Evolutionary conservation across 2,113 vertebrate genomes (phyloP), one percentile per base, ranked within the genome.

Genomic region (Nansenia antarctica): DNA sequence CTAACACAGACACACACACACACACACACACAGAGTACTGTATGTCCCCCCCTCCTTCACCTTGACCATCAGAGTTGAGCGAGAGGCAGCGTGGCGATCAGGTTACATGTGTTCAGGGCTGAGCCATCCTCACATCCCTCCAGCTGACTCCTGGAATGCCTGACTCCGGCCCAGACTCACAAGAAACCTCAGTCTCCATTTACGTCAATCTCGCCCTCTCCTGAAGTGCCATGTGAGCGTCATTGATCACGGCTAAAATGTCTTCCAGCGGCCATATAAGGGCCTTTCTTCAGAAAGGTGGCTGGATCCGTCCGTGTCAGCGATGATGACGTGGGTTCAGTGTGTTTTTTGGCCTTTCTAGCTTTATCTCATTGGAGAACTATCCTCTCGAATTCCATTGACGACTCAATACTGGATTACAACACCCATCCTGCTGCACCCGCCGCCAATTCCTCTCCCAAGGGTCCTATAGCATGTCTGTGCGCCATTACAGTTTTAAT

Each of bases 81-180:
- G 69, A 82, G 64, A 78, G 65, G n/a, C n/a, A 18, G 57, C 68
- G 58, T 55, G 52, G 74, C 84, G n/a, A 88, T 89, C 84, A 73
- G 31, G 12, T 88, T 88, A 85, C 88, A 26, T n/a, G 53, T 79
- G 47, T 67, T 70, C 24, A 62, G 70, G 74, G 60, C 57, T 62
- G 85, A 76, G 35, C 49, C 62, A 70, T 83, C 67, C 24, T 81
- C 67, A 83, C 78, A 81, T 81, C 74, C 77, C 57, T 1, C 76
- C 77, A 81, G 82, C 77, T 83, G 85, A 84, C 73, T 78, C 20
- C 57, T 80, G 72, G 80, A 85, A 84, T 82, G 76, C 81, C 1
- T 1, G 34, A 81, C 78, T 78, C 74, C 5, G 5, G 5, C 11
- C 11, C 35, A 5, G 5, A 5, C 11, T 37, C 11, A 70, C 71